Conservation (phyloP, 1,140 invertebrate species). For the Melanaphis sacchari region DNA sequence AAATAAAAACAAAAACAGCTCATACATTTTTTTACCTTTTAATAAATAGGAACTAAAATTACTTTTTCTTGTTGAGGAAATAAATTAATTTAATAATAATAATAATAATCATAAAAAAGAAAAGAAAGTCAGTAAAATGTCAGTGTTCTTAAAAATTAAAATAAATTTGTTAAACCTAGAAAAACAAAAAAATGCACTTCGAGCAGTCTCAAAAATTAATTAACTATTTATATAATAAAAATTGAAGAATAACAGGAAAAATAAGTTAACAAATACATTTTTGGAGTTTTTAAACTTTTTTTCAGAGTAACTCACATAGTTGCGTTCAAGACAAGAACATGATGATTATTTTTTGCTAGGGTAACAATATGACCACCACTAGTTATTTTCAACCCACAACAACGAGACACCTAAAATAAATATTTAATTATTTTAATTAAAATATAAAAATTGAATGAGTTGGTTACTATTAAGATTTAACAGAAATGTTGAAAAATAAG, state of each 20-base stretch:
- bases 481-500: not conserved
- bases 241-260: slow-evolving; percentile 50
- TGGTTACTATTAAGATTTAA: not conserved
- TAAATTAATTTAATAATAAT: slow-evolving; percentile 48
- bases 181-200: slow-evolving; percentile 55
- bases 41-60: slow-evolving; percentile 58
- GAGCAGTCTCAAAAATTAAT: slow-evolving; percentile 57
- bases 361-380: slow-evolving; percentile 96
- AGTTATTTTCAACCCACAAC: slow-evolving; percentile 96
- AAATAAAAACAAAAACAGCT: slow-evolving; percentile 45
- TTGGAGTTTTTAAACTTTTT: not conserved
- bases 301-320: slow-evolving; percentile 71
- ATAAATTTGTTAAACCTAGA: slow-evolving; percentile 53
- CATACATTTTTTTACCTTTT: slow-evolving; percentile 49
- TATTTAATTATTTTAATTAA: not conserved
- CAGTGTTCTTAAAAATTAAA: slow-evolving; percentile 50
- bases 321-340: slow-evolving; percentile 94
- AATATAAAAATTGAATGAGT: not conserved
- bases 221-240: slow-evolving; percentile 52
- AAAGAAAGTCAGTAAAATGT: slow-evolving; percentile 56
- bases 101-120: slow-evolving; percentile 35
- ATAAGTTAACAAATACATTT: slow-evolving; percentile 54
- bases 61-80: slow-evolving; percentile 57
- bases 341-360: slow-evolving; percentile 97
- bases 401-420: slow-evolving; percentile 86